Evolutionary conservation across 2,797 vertebrate species (phyloP).

Genomic region (Scolopax bukidnonensis): DNA sequence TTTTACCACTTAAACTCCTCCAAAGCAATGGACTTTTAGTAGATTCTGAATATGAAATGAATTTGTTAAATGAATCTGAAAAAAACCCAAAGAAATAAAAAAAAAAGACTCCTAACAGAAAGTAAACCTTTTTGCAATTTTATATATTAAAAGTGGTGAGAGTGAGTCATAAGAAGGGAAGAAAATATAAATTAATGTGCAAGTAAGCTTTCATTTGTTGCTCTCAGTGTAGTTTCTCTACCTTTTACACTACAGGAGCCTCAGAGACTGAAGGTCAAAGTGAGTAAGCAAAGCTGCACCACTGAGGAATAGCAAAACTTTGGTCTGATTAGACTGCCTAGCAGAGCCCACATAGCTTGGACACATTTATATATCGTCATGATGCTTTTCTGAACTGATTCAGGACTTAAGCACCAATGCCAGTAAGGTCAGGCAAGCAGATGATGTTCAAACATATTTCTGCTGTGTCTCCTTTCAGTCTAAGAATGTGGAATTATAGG

Average conservation of each 20-base stretch:
- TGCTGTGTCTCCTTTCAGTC: background rate
- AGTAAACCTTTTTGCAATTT: background rate
- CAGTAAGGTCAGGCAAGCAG: background rate
- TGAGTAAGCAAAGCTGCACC: background rate
- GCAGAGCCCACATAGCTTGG: background rate
- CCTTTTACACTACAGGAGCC: background rate
- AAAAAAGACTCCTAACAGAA: background rate
- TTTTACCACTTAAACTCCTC: background rate
- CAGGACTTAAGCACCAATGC: background rate
- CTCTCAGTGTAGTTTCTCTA: background rate
- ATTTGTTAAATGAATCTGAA: background rate
- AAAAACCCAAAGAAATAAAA: background rate
- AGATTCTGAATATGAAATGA: background rate
- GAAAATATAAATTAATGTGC: background rate
- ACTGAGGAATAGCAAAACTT: background rate
- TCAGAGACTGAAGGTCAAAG: background rate
- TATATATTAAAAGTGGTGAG: background rate
- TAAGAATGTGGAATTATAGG: background rate
- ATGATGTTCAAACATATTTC: background rate
- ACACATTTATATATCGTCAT: accelerated
- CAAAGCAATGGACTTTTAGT: background rate
- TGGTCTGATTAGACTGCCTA: background rate
- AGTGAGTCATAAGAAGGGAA: background rate
- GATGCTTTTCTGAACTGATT: background rate
- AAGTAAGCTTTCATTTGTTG: background rate